Evolutionary conservation across 2,797 vertebrate genomes (phyloP).

Genomic region (Harpagifer antarcticus): DNA sequence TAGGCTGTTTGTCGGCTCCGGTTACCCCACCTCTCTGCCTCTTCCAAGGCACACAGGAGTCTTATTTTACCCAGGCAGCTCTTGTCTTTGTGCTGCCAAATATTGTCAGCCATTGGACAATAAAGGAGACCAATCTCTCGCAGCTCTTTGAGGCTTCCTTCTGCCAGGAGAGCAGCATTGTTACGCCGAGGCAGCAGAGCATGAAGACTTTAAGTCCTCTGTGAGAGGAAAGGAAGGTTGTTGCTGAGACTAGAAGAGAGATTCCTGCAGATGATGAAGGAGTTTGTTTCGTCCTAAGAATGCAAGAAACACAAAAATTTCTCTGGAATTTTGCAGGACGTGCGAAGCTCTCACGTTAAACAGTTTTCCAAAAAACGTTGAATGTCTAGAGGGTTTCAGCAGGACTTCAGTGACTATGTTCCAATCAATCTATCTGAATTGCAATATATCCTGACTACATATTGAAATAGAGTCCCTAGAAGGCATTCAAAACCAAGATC

Average conservation of each 20-base stretch:
- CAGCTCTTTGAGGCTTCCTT: conserved; percentile 50
- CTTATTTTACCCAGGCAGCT: conserved; percentile 73
- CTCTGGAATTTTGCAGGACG: not conserved
- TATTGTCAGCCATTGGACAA: conserved; percentile 54
- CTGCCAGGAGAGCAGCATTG: conserved; percentile 23
- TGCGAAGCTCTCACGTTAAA: not conserved
- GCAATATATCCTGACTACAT: too few relatives aligned
- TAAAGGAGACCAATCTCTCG: conserved; percentile 51
- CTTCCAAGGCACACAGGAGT: conserved; percentile 75
- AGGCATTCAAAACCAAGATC: not conserved
- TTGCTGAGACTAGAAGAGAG: not conserved
- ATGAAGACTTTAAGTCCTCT: conserved; percentile 11
- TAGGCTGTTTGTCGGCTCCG: conserved; percentile 54
- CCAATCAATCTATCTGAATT: not conserved
- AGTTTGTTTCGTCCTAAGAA: not conserved
- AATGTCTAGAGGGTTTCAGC: not conserved
- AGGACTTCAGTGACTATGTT: not conserved
- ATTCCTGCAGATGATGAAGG: not conserved
- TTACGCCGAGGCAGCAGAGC: conserved; percentile 22
- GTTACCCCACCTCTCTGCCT: conserved; percentile 66
- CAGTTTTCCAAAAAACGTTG: not conserved
- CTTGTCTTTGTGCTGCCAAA: conserved; percentile 69
- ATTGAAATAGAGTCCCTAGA: too few relatives aligned
- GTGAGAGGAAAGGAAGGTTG: not conserved
- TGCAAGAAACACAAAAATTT: not conserved